Evolutionary conservation across 92 coral and sea anemone species (phyloP), one percentile per base, ranked within the genome.

Genomic region (Palythoa grandis): DNA sequence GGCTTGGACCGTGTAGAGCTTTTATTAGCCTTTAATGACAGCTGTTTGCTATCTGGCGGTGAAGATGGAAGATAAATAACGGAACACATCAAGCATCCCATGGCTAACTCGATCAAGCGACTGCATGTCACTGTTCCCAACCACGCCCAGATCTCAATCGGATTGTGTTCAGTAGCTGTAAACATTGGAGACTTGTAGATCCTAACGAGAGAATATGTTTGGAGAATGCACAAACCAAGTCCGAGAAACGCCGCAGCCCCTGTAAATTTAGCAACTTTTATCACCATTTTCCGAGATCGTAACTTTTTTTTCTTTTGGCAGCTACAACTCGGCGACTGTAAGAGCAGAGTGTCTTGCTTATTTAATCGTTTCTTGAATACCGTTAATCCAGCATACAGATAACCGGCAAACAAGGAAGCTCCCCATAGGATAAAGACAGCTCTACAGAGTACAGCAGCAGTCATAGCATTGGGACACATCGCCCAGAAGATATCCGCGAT

Each of bases 141-240:
- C 85, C 85, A 80, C 54, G 48, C 57, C 85, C 85, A 80, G 22
- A 80, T 66, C 74, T 80, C 85, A 24, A 22, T 43, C 12, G 74
- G 63, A 11, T 80, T 70, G 23, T 57, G 48, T 22, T 80, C 52
- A 16, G 85, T 80, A 20, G 74, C 75, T 22, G 22, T 24, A 23
- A 13, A 66, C 20, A 65, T 48, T 12, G 74, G 74, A 67, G 74
- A 65, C 43, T 48, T 52, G 74, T 65, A 80, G 16, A 80, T 47
- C 50, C 74, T 24, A 20, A 80, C 63, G 40, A 80, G 74, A 14
- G 85, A 22, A 43, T 80, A 80, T 5, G 50, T 66, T 20, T 67
- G 85, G 7, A 80, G 60, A 48, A 53, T 29, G 47, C 85, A 80
- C 47, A 80, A 80, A 13, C 74, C 70, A 16, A 80, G 75, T 9